Base-by-base conservation (phyloP, 2,113 vertebrate species). In the Aegotheles bennettii region DNA sequence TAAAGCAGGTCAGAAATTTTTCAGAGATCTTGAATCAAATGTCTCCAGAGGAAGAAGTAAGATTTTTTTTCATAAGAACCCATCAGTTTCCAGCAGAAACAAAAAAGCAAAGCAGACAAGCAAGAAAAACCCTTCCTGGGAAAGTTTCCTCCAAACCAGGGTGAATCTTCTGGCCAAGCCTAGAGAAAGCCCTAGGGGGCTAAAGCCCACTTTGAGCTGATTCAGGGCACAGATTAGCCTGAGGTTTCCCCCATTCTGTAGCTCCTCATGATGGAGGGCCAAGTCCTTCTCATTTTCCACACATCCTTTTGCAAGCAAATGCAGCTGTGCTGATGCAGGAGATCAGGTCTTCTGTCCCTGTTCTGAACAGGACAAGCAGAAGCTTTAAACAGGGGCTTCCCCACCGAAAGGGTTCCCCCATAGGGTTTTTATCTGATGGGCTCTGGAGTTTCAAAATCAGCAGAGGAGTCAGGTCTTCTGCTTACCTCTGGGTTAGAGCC, bases 231-330 rank as follows among this genome's bases (percentile, higher is more conserved):
- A 76, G 9, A 26, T 36, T 63, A 42, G 9, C 10, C 29, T 16
- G 28, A 70, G 20, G 8, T 63, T 70, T 74, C 16, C 23, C 43
- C 31, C 33, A 13, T 4, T 60, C 13, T 31, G 56, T 24, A 51
- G 13, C 48, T 68, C 14, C 9, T 60, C 5, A 0, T 59, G 24
- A 18, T 7, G 16, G 17, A 21, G 29, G 45, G 9, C 21, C 0
- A 4, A 64, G 21, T 43, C 48, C 10, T 84, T 26, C 59, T 47
- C 7, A 12, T 63, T 89, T 81, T 59, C 26, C 47, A 20, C 59
- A 20, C 12, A 59, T 11, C 9, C 6, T 70, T 86, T 35, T 54
- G 13, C 31, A 64, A 79, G n/a, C 9, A 2, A 82, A 63, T 9
- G 7, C 47, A 59, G 35, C 26, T 50, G 33, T 13, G 24, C 42